Base-by-base conservation (phyloP, 2,888 invertebrate genomes). In the Drosophila kuntzei region DNA sequence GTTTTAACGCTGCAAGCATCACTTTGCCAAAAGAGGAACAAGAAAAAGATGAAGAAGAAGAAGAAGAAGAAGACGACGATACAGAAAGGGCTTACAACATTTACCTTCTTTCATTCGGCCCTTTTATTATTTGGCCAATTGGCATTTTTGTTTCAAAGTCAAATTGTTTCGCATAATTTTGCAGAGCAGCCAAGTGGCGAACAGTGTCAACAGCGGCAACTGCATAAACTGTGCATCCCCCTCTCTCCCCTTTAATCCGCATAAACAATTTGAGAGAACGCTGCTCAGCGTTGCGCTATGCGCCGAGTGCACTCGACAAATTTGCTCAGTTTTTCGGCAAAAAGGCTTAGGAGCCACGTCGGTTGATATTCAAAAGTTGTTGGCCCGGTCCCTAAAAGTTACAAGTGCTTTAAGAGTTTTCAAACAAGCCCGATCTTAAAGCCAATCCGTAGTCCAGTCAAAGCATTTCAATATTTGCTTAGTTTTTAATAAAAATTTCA, bases 101-200 rank as follows among this genome's bases (percentile, higher is more conserved):
- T 73, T 67, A 71, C 66, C 72, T 71, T 25, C 49, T 18, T 12
- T 8, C 8, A 12, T 8, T 32, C 2, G 16, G 8, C 39, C 60
- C 43, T 36, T 67, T 69, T 57, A 72, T 63, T 68, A 71, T 71
- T 76, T 71, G 53, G 29, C 59, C 50, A 68, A 75, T 57, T 20
- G 39, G 44, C 37, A 8, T 57, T 79, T 76, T 73, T 80, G 71
- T 84, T 86, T 72, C 79, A 75, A 76, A 86, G 79, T 79, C 84
- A 85, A 85, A 86, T 79, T 84, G 80, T 82, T 82, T 74, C 74
- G 80, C 82, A 82, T 81, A 86, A 83, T 80, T 85, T 79, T 71
- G 81, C 62, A 43, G 61, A 59, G 79, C 77, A 75, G 58, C 67
- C 84, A 84, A 84, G 85, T 84, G 82, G 85, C 84, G 82, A 75